A percentile compares a stretch with the other conserved stretches of the same genome.
phyloP scores from a whole-genome alignment of 2,888 invertebrate genomes.

The Patella pellucida region DNA sequence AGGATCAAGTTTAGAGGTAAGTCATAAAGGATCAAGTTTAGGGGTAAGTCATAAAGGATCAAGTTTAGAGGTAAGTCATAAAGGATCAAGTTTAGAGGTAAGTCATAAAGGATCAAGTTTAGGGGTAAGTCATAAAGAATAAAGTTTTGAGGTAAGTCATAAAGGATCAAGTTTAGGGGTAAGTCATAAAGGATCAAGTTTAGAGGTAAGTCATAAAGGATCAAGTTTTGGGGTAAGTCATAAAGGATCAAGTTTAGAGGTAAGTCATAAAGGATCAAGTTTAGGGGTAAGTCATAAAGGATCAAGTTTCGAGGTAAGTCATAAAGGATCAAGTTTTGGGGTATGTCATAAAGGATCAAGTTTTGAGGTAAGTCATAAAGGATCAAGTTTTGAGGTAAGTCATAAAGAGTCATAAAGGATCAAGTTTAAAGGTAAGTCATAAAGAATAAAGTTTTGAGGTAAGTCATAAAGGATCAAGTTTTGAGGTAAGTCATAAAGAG shows the following conservation, averaged over 20 bases:
- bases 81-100: slow-evolving; percentile 64
- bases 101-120: slow-evolving; percentile 60
- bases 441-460: slow-evolving; percentile 64
- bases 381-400: slow-evolving; percentile 64
- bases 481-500: no score
- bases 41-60: no score
- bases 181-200: no score
- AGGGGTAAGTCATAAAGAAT: no score
- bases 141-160: no score
- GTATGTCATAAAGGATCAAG: no score
- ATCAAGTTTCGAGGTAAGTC: slow-evolving; percentile 61
- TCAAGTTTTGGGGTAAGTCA: slow-evolving; percentile 64
- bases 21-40: slow-evolving; percentile 59
- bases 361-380: no score
- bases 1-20: slow-evolving; percentile 64
- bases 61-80: no score
- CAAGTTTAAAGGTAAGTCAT: slow-evolving; percentile 61
- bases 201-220: slow-evolving; percentile 57
- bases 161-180: slow-evolving; percentile 64
- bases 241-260: no score
- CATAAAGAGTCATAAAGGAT: slow-evolving; percentile 57
- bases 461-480: slow-evolving; percentile 59
- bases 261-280: slow-evolving; percentile 57
- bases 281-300: slow-evolving; percentile 64
- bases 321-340: slow-evolving; percentile 62